These are phyloP conservation scores for Acrocyrtus sp. DNA, from an alignment of 2,888 invertebrate species.

Conservation along the genomic window DNA sequence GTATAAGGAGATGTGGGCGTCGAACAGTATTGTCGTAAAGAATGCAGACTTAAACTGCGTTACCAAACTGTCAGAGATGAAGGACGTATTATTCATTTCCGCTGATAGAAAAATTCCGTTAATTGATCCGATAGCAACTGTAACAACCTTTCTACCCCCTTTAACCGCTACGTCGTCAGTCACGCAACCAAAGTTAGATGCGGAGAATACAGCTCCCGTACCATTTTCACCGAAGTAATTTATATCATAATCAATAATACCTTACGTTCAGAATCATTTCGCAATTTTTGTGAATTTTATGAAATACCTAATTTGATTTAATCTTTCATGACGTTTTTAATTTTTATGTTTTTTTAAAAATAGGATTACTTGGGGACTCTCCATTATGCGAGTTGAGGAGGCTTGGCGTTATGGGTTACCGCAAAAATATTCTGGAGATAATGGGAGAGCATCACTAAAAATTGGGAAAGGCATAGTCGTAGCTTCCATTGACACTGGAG, in stretches of 20 bases:
- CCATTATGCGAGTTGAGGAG: neutral
- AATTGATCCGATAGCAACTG: conserved; percentile 7
- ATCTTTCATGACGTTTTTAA: too few relatives aligned
- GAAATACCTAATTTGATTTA: too few relatives aligned
- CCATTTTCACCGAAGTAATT: neutral
- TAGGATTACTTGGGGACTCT: conserved; percentile 12
- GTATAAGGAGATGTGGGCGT: conserved; percentile 14
- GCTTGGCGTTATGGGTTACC: conserved; percentile 1
- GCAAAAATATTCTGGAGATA: neutral
- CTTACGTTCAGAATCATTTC: too few relatives aligned
- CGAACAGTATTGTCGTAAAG: conserved; percentile 5
- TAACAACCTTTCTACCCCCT: neutral
- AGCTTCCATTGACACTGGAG: conserved; percentile 18
- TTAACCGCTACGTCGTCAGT: too few relatives aligned
- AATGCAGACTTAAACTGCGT: conserved; percentile 8
- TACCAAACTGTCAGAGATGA: conserved; percentile 7
- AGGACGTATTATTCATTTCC: neutral
- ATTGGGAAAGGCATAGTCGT: conserved; percentile 10
- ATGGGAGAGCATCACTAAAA: neutral
- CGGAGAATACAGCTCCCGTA: neutral
- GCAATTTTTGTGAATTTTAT: too few relatives aligned
- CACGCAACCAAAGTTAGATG: neutral
- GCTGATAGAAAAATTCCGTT: neutral
- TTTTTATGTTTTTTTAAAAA: too few relatives aligned
- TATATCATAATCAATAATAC: too few relatives aligned